Conservation (phyloP, 1,140 invertebrate genomes). For the Drosophila ironensis region DNA sequence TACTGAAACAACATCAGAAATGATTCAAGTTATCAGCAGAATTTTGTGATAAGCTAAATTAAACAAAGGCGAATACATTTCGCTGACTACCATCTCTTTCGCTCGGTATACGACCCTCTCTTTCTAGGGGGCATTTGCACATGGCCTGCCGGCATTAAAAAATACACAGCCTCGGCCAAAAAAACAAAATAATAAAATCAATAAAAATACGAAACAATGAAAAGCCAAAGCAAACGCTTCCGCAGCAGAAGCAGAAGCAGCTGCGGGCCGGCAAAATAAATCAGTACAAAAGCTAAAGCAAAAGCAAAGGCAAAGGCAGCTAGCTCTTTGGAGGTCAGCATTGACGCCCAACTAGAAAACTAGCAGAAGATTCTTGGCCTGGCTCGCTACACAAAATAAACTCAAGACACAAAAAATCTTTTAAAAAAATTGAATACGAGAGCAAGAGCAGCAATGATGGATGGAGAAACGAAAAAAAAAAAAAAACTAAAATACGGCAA, state of each 20-base stretch:
- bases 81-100: background rate
- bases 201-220: constrained; percentile 43
- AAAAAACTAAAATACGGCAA: constrained; percentile 5
- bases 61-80: constrained; percentile 50
- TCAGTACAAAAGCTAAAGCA: constrained; percentile 29
- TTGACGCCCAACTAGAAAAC: constrained; percentile 53
- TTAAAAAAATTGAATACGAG: background rate
- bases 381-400: background rate
- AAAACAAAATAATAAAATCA: constrained; percentile 32
- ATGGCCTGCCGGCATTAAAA: constrained; percentile 63
- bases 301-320: too few relatives aligned
- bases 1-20: constrained; percentile 42
- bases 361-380: constrained; percentile 33
- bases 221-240: constrained; percentile 23
- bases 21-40: constrained; percentile 63
- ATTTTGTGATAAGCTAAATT: constrained; percentile 72
- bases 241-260: constrained; percentile 25
- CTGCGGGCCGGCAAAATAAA: constrained; percentile 48
- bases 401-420: constrained; percentile 4
- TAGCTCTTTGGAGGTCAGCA: constrained; percentile 62
- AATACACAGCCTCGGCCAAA: constrained; percentile 40
- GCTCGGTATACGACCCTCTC: background rate
- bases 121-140: constrained; percentile 38
- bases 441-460: constrained; percentile 11
- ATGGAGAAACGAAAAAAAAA: constrained; percentile 21